phyloP scores from a whole-genome alignment of 1,140 invertebrate genomes.

The Diploscapter pachys region DNA sequence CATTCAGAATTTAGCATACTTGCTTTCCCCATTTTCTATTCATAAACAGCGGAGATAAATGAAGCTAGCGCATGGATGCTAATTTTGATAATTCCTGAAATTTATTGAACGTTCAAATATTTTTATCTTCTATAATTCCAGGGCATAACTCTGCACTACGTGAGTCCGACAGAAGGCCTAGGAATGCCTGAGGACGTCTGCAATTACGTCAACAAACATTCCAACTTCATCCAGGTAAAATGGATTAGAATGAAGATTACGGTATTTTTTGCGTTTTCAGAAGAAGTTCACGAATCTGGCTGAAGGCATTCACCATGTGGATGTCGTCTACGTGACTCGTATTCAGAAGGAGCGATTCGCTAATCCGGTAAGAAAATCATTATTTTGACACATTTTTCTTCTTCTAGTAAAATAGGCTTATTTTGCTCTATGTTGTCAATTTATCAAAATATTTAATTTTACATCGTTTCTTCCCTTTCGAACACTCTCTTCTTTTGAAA shows the following conservation, averaged over 20 bases:
- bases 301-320: conserved; percentile 81
- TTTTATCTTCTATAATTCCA: conserved; percentile 3
- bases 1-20: no score
- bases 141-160: conserved; percentile 78
- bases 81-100: no score
- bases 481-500: no score
- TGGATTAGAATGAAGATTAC: neutral
- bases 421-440: neutral
- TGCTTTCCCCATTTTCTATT: no score
- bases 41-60: no score
- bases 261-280: conserved; percentile 55
- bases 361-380: conserved; percentile 61
- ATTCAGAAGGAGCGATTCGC: conserved; percentile 91
- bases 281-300: conserved; percentile 72
- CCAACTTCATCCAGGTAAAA: conserved; percentile 60
- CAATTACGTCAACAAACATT: conserved; percentile 74
- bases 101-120: no score
- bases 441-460: neutral
- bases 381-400: no score
- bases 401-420: no score
- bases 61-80: no score
- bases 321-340: conserved; percentile 92
- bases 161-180: conserved; percentile 74
- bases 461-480: no score
- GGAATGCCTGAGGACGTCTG: conserved; percentile 83